Evolutionary conservation across 2,797 vertebrate species (phyloP).

Genomic region (Pogoniulus pusillus): DNA sequence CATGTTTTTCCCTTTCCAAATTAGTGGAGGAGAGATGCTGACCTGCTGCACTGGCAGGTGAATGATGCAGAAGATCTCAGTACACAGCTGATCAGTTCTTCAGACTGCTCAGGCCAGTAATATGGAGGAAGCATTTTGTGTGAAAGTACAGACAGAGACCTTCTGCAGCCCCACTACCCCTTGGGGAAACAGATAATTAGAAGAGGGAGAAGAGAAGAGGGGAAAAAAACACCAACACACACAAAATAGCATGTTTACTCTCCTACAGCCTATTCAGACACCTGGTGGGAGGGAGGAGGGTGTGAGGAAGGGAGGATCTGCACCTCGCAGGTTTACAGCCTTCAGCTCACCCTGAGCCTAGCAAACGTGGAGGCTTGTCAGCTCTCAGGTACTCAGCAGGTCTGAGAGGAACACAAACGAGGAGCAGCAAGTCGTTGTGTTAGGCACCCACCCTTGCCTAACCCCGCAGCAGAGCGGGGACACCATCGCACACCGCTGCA

Average conservation of each 20-base stretch:
- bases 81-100: background rate
- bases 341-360: background rate
- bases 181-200: background rate
- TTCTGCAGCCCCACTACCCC: background rate
- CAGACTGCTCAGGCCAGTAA: background rate
- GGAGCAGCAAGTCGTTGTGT: background rate
- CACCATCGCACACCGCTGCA: background rate
- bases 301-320: background rate
- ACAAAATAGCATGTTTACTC: background rate
- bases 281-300: background rate
- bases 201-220: background rate
- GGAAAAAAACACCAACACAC: fast-evolving
- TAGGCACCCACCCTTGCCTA: background rate
- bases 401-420: background rate
- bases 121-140: background rate
- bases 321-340: background rate
- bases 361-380: fast-evolving
- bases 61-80: background rate
- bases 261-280: background rate
- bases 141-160: conserved; percentile 6
- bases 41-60: conserved; percentile 17
- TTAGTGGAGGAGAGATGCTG: conserved; percentile 2
- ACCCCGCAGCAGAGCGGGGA: background rate
- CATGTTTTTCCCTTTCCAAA: conserved; percentile 6
- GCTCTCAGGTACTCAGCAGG: background rate